Evolutionary conservation across 2,797 vertebrate genomes (phyloP).

Genomic region (Falco cherrug): DNA sequence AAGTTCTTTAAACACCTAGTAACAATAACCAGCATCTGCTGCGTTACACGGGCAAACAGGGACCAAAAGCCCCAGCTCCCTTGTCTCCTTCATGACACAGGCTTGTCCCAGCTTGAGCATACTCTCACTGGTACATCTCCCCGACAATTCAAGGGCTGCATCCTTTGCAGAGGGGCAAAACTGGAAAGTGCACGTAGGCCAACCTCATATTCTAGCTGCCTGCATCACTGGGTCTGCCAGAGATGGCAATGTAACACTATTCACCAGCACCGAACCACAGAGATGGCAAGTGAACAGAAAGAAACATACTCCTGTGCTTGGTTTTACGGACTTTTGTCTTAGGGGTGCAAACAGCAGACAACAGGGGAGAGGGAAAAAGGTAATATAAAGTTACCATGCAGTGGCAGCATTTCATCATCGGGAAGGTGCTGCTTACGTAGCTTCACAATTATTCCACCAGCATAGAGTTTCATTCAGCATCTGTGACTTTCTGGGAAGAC

Average conservation of each 20-base stretch:
- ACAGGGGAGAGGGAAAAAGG: neutral
- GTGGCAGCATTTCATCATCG: fast-evolving
- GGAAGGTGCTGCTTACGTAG: neutral
- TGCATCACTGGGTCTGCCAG: neutral
- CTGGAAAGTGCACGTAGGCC: neutral
- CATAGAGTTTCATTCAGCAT: neutral
- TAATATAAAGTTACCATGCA: neutral
- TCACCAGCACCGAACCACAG: neutral
- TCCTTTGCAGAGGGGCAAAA: neutral
- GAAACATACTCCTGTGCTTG: neutral
- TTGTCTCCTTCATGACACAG: neutral
- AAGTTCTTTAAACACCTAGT: neutral
- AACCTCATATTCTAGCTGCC: neutral
- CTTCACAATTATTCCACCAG: neutral
- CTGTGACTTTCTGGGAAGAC: neutral
- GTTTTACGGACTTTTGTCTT: neutral
- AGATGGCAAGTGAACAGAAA: neutral
- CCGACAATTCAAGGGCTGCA: neutral
- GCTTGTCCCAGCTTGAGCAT: fast-evolving
- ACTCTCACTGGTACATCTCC: neutral
- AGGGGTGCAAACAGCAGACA: neutral
- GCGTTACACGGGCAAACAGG: neutral
- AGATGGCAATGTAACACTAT: neutral
- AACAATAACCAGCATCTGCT: neutral
- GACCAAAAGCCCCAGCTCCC: neutral